Conservation (phyloP, 2,113 vertebrate genomes). For the Dicerorhinus sumatrensis region DNA sequence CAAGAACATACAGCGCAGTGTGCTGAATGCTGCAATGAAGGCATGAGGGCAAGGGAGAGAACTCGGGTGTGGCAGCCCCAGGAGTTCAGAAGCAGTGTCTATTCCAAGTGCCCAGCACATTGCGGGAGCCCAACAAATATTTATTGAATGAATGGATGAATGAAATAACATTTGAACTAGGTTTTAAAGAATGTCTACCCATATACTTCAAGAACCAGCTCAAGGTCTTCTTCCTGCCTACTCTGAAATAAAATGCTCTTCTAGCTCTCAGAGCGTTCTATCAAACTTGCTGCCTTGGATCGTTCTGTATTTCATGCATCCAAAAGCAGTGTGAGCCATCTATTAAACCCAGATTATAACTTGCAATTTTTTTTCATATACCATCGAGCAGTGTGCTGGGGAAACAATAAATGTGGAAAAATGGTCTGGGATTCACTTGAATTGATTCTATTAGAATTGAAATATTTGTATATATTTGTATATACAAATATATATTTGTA, state of each 20-base stretch:
- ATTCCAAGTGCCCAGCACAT: not conserved
- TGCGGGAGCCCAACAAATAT: not conserved
- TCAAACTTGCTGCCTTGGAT: not conserved
- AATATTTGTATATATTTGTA: not conserved
- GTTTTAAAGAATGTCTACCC: not conserved
- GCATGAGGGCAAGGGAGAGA: not conserved
- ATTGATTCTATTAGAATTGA: not conserved
- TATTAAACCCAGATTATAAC: not conserved
- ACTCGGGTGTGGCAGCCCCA: not conserved
- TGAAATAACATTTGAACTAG: not conserved
- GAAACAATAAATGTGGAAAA: not conserved
- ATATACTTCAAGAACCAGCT: not conserved
- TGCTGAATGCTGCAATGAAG: not conserved
- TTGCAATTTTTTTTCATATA: not conserved
- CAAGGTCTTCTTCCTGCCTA: not conserved
- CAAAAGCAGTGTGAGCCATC: not conserved
- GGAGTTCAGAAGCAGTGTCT: not conserved
- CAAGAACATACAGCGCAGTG: not conserved
- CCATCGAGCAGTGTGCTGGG: not conserved
- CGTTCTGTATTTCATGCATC: not conserved
- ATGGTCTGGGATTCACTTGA: not conserved
- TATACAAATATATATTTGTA: too few relatives aligned
- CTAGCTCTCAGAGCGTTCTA: not conserved
- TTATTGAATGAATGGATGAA: not conserved
- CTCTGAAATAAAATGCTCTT: conserved; percentile 9